Base-by-base conservation (phyloP, 2,797 vertebrate species). In the Gymnoscopelus microlampas region DNA sequence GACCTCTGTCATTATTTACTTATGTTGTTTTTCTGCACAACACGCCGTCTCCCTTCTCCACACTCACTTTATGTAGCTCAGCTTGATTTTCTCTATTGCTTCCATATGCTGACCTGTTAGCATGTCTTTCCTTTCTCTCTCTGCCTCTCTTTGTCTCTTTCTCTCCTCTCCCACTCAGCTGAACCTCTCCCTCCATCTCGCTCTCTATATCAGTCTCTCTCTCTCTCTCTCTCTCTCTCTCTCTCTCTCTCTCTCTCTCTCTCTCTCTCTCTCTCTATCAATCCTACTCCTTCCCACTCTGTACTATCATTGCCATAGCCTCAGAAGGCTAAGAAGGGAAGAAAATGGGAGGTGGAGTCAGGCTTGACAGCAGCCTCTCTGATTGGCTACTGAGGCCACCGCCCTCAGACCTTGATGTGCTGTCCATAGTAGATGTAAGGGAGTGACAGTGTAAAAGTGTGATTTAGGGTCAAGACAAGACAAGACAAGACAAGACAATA, bases 321-420 rank as follows among this genome's bases (percentile, higher is more conserved):
- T 82, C 82, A 83, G 71, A 73, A 65, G n/a, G n/a, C n/a, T n/a
- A n/a, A n/a, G 61, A 54, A 60, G 61, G 57, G 15, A 50, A 13
- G 54, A 32, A 56, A 23, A 1, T 8, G 57, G 14, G 63, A 59
- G 63, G 57, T 6, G 57, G 56, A 79, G 64, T 60, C 73, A n/a
- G 53, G 57, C 59, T 71, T 13, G 10, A 47, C 15, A 23, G 48
- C n/a, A 47, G 4, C 14, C 57, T 32, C 61, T 67, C 48, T 81
- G 81, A 91, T 87, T 91, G 87, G 87, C 54, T 44, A 9, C 55
- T 53, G 62, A 54, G 71, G 78, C 73, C 81, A 71, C 86, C 85
- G 53, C 87, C 85, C 85, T 80, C 80, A 66, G 32, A 73, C 76
- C 3, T 8, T 58, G 60, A 57, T 26, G 69, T 53, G 26, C 49